These are phyloP conservation scores for Orthosia cruda DNA, from an alignment of 2,888 invertebrate species.

Conservation along the genomic window DNA sequence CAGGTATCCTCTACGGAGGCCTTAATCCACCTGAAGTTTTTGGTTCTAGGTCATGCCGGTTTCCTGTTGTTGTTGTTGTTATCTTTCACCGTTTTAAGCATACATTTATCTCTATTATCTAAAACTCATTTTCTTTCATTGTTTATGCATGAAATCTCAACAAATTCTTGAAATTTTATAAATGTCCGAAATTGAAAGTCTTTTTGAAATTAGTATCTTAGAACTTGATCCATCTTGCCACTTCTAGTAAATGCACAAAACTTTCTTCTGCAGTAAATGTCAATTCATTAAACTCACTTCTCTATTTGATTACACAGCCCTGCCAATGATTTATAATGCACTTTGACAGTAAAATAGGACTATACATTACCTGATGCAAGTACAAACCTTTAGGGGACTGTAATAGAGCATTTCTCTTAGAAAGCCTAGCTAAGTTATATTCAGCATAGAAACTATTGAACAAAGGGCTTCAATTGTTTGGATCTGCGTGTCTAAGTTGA, in stretches of 20 bases:
- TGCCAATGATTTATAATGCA: conserved; percentile 49
- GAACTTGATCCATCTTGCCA: too few relatives aligned
- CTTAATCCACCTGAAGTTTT: too few relatives aligned
- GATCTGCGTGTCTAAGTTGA: conserved; percentile 17
- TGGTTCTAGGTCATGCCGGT: too few relatives aligned
- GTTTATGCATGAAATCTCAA: too few relatives aligned
- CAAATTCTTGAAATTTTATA: too few relatives aligned
- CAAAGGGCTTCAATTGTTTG: conserved; percentile 43
- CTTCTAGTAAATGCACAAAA: background rate
- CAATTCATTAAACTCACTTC: background rate
- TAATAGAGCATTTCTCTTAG: conserved; percentile 58
- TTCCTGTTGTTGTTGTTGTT: too few relatives aligned
- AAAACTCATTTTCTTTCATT: too few relatives aligned
- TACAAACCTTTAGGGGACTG: conserved; percentile 6
- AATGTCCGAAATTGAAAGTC: too few relatives aligned
- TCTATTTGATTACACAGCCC: conserved; percentile 49
- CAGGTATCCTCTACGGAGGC: too few relatives aligned
- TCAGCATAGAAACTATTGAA: conserved; percentile 37
- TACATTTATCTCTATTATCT: too few relatives aligned
- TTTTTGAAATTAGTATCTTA: too few relatives aligned
- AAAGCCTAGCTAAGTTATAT: conserved; percentile 48
- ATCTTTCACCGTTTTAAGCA: too few relatives aligned
- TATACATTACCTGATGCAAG: conserved; percentile 55
- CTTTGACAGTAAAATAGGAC: conserved; percentile 66
- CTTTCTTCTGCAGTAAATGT: background rate